Base-by-base conservation (phyloP, 2,113 vertebrate species). In the Phylloscopus whistleri region DNA sequence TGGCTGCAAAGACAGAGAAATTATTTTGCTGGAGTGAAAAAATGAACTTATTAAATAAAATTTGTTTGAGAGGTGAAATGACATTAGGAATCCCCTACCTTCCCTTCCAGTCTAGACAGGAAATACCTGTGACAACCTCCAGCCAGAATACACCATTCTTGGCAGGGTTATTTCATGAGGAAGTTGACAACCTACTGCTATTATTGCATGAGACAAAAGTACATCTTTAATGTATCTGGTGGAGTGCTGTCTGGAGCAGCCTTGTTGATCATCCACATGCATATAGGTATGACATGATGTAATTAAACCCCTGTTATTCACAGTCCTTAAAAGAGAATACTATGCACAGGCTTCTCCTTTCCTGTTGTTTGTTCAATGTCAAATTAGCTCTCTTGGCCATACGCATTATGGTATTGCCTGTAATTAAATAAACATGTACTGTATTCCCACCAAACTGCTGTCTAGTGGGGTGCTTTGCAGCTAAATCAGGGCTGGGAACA, bases 281-380 rank as follows among this genome's bases (percentile, higher is more conserved):
- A 51, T 55, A 59, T 1, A 66, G 59, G 73, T 53, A 27, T 58
- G 82, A 72, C 78, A 87, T 27, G 62, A 85, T 80, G 22, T 58
- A 88, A 95, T 94, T 94, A 91, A 91, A 93, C 18, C 69, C 33
- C 24, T 82, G 66, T 64, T 93, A 87, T 87, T 81, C 60, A n/a
- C 33, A 28, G 41, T 53, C 63, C 69, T 83, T 80, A 62, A 90
- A 93, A 49, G 16, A 66, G 41, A 90, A 84, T 83, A 93, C 86
- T 77, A 92, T 86, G 67, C 75, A 79, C 46, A 83, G 55, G 26
- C 75, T 85, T 95, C 55, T 96, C 70, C 62, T 85, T 92, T 59
- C 37, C 75, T 83, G 70, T 60, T 95, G 66, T 88, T 93, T 85
- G 59, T 55, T 66, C 78, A 80, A 10, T 84, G 83, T 94, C 63